These are phyloP conservation scores for Dendrolimus kikuchii DNA, from an alignment of 1,140 invertebrate genomes.

Conservation along the genomic window DNA sequence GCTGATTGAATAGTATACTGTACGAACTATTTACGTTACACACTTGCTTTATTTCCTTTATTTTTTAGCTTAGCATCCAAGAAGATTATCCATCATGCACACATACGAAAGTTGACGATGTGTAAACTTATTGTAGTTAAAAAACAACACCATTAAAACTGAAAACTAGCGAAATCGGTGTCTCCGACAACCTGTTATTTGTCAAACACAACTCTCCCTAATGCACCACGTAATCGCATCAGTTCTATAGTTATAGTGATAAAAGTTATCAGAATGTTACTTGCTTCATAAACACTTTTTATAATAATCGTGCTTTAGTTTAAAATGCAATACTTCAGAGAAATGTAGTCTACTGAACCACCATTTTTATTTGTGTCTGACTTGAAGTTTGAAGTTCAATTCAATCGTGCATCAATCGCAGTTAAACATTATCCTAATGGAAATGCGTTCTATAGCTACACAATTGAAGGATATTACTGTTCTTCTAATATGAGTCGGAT, in stretches of 20 bases:
- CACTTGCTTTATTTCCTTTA: conserved; percentile 9
- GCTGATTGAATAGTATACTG: conserved; percentile 63
- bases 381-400: conserved; percentile 23
- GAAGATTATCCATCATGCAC: conserved; percentile 13
- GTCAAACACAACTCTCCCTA: conserved; percentile 53
- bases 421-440: conserved; percentile 21
- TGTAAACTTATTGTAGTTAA: conserved; percentile 19
- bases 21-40: conserved; percentile 20
- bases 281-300: conserved; percentile 27
- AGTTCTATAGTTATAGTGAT: conserved; percentile 27
- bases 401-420: conserved; percentile 48
- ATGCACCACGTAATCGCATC: conserved; percentile 51
- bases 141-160: conserved; percentile 47
- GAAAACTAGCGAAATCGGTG: conserved; percentile 60
- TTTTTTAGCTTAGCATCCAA: conserved; percentile 5
- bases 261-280: conserved; percentile 28
- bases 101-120: conserved; percentile 10
- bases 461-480: conserved; percentile 1
- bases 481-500: conserved; percentile 22
- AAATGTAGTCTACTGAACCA: conserved; percentile 52
- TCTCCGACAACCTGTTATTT: conserved; percentile 70
- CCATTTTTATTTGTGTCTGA: conserved; percentile 70
- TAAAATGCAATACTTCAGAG: conserved; percentile 45
- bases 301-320: conserved; percentile 27
- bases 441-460: conserved; percentile 15